Evolutionary conservation across 2,888 invertebrate genomes (phyloP).

Genomic region (Phengaris arion): DNA sequence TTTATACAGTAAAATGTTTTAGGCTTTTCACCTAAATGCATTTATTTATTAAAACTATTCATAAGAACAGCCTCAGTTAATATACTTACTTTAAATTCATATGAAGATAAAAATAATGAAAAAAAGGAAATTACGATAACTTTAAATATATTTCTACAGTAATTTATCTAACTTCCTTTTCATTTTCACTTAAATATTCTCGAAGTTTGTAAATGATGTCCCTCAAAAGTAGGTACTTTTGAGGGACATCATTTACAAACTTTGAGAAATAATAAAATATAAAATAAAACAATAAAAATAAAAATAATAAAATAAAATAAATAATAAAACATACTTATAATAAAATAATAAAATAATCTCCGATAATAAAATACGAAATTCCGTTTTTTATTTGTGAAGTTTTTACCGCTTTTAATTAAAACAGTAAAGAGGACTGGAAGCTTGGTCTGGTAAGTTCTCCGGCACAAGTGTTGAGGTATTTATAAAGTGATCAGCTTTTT

Average conservation of each 20-base stretch:
- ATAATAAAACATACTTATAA: no score
- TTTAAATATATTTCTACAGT: neutral
- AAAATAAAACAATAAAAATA: no score
- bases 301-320: no score
- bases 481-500: constrained; percentile 17
- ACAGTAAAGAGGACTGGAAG: neutral
- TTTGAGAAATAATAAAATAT: no score
- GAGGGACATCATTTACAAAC: no score
- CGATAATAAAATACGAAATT: no score
- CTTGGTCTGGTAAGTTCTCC: neutral
- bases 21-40: no score
- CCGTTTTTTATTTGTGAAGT: constrained; percentile 4
- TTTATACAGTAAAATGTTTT: no score
- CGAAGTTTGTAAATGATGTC: constrained; percentile 6
- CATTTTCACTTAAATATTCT: constrained; percentile 12
- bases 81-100: no score
- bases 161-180: neutral
- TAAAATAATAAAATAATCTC: no score
- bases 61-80: neutral
- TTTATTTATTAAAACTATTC: neutral
- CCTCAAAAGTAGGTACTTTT: neutral
- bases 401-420: constrained; percentile 6
- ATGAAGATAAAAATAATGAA: neutral
- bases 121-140: neutral
- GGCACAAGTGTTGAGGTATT: neutral